Evolutionary conservation across 2,797 vertebrate species (phyloP), one percentile per base, ranked within the genome.

Genomic region (Meriones psammophilus): DNA sequence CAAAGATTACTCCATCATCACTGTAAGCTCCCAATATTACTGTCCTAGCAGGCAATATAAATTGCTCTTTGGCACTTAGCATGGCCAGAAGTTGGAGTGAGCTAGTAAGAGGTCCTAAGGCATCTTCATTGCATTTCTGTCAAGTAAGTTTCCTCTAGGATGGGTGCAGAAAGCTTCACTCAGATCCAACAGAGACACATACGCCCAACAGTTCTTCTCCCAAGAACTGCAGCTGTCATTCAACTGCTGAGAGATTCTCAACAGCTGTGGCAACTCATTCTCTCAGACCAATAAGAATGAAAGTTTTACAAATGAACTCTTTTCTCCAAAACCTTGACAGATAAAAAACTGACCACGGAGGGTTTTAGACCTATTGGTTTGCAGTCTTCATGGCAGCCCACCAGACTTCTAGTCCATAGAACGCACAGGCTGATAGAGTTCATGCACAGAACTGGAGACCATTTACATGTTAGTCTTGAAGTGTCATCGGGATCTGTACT

Each of bases 1-100:
- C 98, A 98, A 97, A 98, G 95, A 97, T 36, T 97, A 97, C 89
- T 98, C 97, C 97, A 96, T 98, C 98, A 98, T 98, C 97, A 97
- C 98, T 96, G 98, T 98, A 98, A 98, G 97, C 97, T 97, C 94
- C 97, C 83, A 91, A 92, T 96, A 98, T 93, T 98, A 97, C 97
- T 97, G 93, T 95, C 97, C 97, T 97, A 97, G 96, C 94, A 98
- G 96, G 94, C 56, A 97, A 96, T 96, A 97, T 96, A 97, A 98
- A 98, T 97, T 97, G 97, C 97, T 98, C 95, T 97, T 87, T 50
- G 30, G 93, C 97, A 98, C 95, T 95, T 97, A 96, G 88, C 68
- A 95, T 87, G 88, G 96, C 97, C 97, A 97, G 92, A 95, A 96
- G 98, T 92, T 85, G 5, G 81, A 97, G 96, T 88, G 97, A 98